Evolutionary conservation across 2,113 vertebrate species (phyloP), one percentile per base, ranked within the genome.

Genomic region (Hyperoodon ampullatus): DNA sequence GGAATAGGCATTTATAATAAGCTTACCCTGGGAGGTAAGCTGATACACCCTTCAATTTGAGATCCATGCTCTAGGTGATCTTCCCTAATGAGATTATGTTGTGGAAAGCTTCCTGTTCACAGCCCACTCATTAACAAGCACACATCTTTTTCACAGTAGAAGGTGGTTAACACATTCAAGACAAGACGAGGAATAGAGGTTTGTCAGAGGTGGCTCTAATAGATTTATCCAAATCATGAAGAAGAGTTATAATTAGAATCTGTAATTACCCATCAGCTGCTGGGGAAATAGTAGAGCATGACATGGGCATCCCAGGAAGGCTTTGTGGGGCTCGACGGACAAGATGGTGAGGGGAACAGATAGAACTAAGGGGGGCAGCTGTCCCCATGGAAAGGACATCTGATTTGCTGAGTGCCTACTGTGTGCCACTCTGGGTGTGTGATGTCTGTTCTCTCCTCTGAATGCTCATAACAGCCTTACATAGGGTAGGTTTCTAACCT

Each of bases 161-260:
- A 78, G 8, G 10, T 65, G 35, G 83, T 74, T 39, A 89, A 91
- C 42, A 44, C 44, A 10, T 75, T 84, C 74, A 33, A 81, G 91
- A 87, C 50, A 13, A 71, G 80, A 72, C n/a, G 72, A 88, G 39
- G 53, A 14, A 33, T 23, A 35, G 87, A 44, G 70, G 58, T 81
- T 65, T 47, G 74, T 82, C 6, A 6, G 55, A 71, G 89, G 71
- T 58, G 55, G 66, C 55, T 66, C 70, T 90, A 58, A 94, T 74
- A 88, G 90, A 82, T 90, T 96, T 88, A 88, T 78, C 96, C 88
- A 92, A 92, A 93, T 95, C 96, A 95, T 61, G 68, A 86, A 90
- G 61, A 93, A 83, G 85, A 88, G 86, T 86, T 97, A 88, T 88
- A 96, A 94, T 97, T 95, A 94, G 95, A 93, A 87, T 26, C 39